Base-by-base conservation (phyloP, 2,797 vertebrate species). In the Leptoclinus maculatus region DNA sequence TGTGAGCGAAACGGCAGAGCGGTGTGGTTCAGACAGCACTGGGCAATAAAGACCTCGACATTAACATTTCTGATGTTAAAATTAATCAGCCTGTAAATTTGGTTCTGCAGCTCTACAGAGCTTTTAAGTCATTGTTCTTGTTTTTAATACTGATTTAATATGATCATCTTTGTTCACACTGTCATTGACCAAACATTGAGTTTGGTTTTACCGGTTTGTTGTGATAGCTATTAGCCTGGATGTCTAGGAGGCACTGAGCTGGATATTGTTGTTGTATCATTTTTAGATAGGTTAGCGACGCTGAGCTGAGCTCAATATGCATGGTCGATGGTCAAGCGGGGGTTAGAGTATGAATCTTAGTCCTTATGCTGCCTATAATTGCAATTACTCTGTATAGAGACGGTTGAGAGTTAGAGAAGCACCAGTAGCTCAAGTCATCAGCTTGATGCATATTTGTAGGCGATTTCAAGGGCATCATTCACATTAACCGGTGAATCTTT, bases 241-340 rank as follows among this genome's bases (percentile, higher is more conserved):
- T 87, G 60, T n/a, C 78, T 73, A 45, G 59, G 75, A 81, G 23
- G 57, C 79, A 82, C 67, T 84, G 81, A 88, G 74, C 76, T 78
- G 72, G 29, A 76, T 49, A 65, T 21, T 85, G 82, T 91, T 90
- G 66, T 76, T 66, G 39, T 87, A 88, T 82, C 32, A 81, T 39
- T 39, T 3, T 74, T 51, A 79, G 56, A 75, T 62, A 70, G 29
- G 56, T 76, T 71, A 81, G 59, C 64, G 36, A 51, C 1, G 59
- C 74, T 56, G 41, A 56, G 66, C 74, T 17, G 47, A 76, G 19
- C 34, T 78, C 54, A 63, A 47, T 77, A 58, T 71, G 53, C 49
- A 66, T 32, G 38, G 43, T 25, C 27, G 36, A 58, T 32, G 53
- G 32, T 59, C 16, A 32, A 51, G 41, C 62, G 70, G 36, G 39